phyloP scores from a whole-genome alignment of 2,113 vertebrate genomes.

The Mandrillus leucophaeus region DNA sequence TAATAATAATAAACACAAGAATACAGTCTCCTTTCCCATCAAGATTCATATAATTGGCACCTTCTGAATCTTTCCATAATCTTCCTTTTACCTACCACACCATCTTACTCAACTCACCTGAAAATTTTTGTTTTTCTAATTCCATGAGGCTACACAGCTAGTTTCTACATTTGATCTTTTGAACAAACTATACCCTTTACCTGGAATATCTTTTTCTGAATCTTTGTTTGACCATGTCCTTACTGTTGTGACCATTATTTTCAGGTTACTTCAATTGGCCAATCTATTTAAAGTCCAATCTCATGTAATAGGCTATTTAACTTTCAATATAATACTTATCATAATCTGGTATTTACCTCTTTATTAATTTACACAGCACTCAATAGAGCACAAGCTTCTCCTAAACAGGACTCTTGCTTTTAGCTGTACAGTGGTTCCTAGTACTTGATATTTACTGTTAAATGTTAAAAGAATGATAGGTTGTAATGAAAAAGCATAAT shows the following conservation, averaged over 20 bases:
- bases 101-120: background rate
- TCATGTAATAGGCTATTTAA: background rate
- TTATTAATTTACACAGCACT: background rate
- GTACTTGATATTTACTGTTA: background rate
- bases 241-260: background rate
- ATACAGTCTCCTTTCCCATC: background rate
- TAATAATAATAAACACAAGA: background rate
- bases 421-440: background rate
- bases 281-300: background rate
- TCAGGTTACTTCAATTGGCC: background rate
- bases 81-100: background rate
- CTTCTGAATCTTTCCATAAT: background rate
- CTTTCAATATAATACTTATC: background rate
- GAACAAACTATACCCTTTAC: background rate
- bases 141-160: background rate
- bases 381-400: background rate
- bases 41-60: background rate
- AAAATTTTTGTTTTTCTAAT: background rate
- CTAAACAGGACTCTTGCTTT: background rate
- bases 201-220: background rate
- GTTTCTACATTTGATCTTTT: background rate
- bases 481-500: background rate
- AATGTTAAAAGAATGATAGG: background rate
- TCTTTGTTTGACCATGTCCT: background rate
- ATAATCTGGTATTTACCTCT: background rate